Evolutionary conservation across 53 echinoderm and acorn worm genomes (phyloP), one percentile per base, ranked within the genome.

Genomic region (Patiria pectinifera): DNA sequence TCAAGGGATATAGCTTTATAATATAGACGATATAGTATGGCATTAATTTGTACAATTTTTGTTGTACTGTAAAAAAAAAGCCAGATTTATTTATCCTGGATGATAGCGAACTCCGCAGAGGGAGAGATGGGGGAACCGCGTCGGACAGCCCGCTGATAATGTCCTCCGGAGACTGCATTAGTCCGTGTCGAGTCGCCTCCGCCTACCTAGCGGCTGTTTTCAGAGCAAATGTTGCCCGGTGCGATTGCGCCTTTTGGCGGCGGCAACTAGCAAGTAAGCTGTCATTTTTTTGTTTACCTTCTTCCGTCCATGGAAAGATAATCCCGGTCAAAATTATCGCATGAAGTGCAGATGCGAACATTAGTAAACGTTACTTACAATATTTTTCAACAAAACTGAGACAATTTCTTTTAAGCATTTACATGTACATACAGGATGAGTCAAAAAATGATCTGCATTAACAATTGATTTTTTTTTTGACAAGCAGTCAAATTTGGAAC

Each of bases 141-240:
- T 18, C 66, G 15, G 15, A 76, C 76, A 7, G 25, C 76, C 26
- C 76, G 26, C 21, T 24, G 25, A 47, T 60, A 59, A 60, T 60
- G 88, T 26, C 59, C 78, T 61, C 77, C 45, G 18, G 79, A 45
- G 89, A 45, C 79, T 78, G 59, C 89, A 89, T 62, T 77, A 89
- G 77, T 44, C 14, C 25, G 61, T 89, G 89, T 89, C 76, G 25
- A 66, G 35, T 19, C 44, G 89, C 45, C 79, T 58, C 2, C 11
- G 49, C 9, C 11, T 59, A 8, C 83, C 83, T 13, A n/a, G 83
- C 24, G 59, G 89, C 53, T 89, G 89, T 89, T 89, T 89, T 89
- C 89, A 89, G 45, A 89, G 89, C 62, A 89, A 89, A 89, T 76
- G 18, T 44, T 25, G 48, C 59, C 66, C 89, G 45, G 78, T 35